Base-by-base conservation (phyloP, 1,140 invertebrate species). In the Lasioglossum baleicum region DNA sequence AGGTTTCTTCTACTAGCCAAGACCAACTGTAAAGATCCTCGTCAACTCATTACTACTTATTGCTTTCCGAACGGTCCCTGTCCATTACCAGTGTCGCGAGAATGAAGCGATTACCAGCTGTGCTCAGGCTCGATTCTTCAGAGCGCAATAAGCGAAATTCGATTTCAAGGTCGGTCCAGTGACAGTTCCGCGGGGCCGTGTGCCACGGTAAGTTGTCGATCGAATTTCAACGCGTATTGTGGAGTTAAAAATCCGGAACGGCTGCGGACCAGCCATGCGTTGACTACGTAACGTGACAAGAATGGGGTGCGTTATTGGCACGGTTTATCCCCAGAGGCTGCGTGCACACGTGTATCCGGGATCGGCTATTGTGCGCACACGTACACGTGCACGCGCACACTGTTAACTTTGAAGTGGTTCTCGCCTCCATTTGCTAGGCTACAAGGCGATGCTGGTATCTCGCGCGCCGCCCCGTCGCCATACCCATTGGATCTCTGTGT, bases 321-420 rank as follows among this genome's bases (percentile, higher is more conserved):
- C 71, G 71, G 31, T 82, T 85, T 72, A 82, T 67, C 80, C 66
- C 61, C 26, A 22, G 56, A 64, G 74, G 67, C 66, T 53, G 51
- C 51, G 13, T 53, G 66, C 40, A n/a, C 31, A 15, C 68, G 72
- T 67, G 67, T 61, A 35, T 53, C 6, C 51, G 69, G 65, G 56
- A 56, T 6, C 51, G n/a, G 64, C 15, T 17, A 42, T 61, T 63
- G 56, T 63, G 42, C 35, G 60, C 51, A 42, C 17, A 15, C 15
- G 26, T 61, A 44, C 60, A 69, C 13, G 15, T 17, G 15, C 15
- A 40, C 69, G 51, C 48, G 10, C 15, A 48, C 51, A 56, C 56
- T 35, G 51, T 73, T 48, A 48, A 68, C 80, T 85, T 85, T 85
- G 75, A 86, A 79, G 75, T 64, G 66, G 31, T 63, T 31, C 48